These are phyloP conservation scores for Anagrus nilaparvatae DNA, from an alignment of 1,140 invertebrate genomes.

Conservation along the genomic window DNA sequence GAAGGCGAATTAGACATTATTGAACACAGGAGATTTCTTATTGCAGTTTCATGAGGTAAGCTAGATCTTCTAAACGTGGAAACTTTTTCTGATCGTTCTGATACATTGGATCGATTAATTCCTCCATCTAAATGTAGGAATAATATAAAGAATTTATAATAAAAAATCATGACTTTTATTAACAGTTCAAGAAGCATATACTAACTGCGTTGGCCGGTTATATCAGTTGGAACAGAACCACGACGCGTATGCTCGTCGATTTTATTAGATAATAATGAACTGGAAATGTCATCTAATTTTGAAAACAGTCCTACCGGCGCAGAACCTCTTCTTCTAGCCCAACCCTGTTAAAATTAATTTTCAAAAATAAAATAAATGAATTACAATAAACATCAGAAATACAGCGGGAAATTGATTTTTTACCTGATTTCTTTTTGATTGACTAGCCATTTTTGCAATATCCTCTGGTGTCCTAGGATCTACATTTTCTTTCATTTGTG, in stretches of 20 bases:
- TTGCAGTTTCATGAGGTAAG: slow-evolving; percentile 30
- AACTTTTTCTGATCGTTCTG: slow-evolving; percentile 25
- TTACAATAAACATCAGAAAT: neutral
- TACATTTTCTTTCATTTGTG: slow-evolving; percentile 41
- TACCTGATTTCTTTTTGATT: slow-evolving; percentile 26
- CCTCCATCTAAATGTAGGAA: slow-evolving; percentile 22
- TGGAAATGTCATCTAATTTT: slow-evolving; percentile 25
- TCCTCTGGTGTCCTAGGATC: slow-evolving; percentile 33
- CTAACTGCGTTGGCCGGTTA: slow-evolving; percentile 28
- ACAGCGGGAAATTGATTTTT: neutral
- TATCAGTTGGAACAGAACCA: slow-evolving; percentile 46
- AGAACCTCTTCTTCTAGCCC: slow-evolving; percentile 50
- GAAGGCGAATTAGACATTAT: neutral
- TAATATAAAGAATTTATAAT: neutral
- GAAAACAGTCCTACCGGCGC: slow-evolving; percentile 47
- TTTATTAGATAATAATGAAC: slow-evolving; percentile 13
- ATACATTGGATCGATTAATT: slow-evolving; percentile 25
- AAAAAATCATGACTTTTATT: neutral
- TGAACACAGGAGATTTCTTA: slow-evolving; percentile 24
- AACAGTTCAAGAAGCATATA: neutral
- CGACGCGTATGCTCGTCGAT: slow-evolving; percentile 37
- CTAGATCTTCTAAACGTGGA: slow-evolving; percentile 26
- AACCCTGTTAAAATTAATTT: slow-evolving; percentile 25
- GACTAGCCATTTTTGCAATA: slow-evolving; percentile 14
- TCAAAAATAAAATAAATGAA: neutral